These are phyloP conservation scores for Neelides folsomi DNA, from an alignment of 2,888 invertebrate genomes.

Conservation along the genomic window DNA sequence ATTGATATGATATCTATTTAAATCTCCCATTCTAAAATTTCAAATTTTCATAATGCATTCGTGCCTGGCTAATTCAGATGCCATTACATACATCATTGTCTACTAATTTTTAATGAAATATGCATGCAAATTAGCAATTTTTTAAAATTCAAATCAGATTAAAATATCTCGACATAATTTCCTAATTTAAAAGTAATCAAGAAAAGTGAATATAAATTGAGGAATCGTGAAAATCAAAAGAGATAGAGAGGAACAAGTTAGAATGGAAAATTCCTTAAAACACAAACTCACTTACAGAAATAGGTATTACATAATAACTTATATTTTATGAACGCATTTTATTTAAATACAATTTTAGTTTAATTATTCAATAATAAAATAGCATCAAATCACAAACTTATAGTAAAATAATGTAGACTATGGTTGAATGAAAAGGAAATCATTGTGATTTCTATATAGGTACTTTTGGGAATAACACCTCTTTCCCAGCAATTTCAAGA, in stretches of 20 bases:
- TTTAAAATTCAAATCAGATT: neutral
- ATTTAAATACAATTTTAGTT: neutral
- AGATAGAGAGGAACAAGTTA: too few relatives aligned
- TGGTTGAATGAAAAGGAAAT: too few relatives aligned
- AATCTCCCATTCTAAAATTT: neutral
- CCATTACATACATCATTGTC: neutral
- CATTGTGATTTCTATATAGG: too few relatives aligned
- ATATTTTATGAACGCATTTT: neutral
- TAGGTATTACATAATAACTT: neutral
- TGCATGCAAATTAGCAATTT: neutral
- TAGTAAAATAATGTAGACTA: neutral
- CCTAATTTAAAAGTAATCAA: neutral
- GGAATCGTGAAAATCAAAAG: too few relatives aligned
- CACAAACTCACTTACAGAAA: neutral
- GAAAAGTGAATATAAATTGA: too few relatives aligned
- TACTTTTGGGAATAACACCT: too few relatives aligned
- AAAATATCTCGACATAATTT: neutral
- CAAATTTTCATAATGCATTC: too few relatives aligned
- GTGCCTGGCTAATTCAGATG: too few relatives aligned
- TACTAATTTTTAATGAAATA: neutral
- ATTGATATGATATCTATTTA: too few relatives aligned
- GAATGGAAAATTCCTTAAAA: neutral
- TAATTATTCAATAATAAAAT: conserved; percentile 2
- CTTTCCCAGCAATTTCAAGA: too few relatives aligned
- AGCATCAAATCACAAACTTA: conserved; percentile 7